Percentiles rank a stretch among this genome's conserved stretches.
phyloP scores from a whole-genome alignment of 2,888 invertebrate species.

The Oithona nana region DNA sequence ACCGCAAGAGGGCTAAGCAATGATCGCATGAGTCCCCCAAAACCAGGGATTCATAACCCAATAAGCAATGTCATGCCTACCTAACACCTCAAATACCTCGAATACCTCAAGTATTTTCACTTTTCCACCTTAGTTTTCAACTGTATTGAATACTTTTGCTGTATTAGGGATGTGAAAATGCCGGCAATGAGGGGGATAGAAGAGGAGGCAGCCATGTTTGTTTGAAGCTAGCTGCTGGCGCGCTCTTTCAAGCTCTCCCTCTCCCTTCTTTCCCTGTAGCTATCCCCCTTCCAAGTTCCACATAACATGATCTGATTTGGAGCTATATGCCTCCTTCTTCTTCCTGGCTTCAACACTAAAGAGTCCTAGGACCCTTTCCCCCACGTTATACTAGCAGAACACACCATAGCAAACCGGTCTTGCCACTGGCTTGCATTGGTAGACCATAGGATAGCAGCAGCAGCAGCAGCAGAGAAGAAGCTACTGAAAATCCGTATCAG shows the following conservation, averaged over 20 bases:
- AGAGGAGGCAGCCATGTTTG: neutral
- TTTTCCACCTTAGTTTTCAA: no score
- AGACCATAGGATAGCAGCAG: no score
- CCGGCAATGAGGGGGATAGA: neutral
- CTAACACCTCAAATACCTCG: neutral
- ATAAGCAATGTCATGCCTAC: neutral
- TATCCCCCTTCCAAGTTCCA: neutral
- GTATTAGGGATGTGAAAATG: neutral
- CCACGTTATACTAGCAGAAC: no score
- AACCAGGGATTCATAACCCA: neutral
- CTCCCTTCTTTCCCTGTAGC: neutral
- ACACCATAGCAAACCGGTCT: no score
- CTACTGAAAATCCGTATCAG: no score
- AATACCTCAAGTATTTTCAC: neutral
- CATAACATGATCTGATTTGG: neutral
- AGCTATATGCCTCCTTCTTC: neutral
- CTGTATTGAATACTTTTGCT: neutral
- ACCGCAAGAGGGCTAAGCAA: no score
- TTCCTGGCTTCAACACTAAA: no score
- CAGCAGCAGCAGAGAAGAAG: no score
- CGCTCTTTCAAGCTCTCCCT: no score
- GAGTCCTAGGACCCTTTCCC: neutral
- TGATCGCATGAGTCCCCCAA: no score
- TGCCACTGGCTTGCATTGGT: no score
- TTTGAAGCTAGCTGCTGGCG: no score